Base-by-base conservation (phyloP, 2,888 invertebrate species). In the Liodrosophila aerea region DNA sequence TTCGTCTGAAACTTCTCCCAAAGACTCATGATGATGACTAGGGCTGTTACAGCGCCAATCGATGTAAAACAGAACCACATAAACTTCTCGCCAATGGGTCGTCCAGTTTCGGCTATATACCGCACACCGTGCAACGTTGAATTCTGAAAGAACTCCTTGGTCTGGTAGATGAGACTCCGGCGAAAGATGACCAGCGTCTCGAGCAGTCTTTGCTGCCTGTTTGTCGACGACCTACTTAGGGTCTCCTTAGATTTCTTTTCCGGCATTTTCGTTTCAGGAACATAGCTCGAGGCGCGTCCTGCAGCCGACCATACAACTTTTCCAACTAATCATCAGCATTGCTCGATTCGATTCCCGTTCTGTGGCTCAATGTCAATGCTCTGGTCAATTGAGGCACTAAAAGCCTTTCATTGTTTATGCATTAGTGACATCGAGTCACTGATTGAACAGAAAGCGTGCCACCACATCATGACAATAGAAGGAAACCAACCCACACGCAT, bases 1-100 rank as follows among this genome's bases (percentile, higher is more conserved):
- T 95, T 95, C 0, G 94, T 95, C 91, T 95, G 95, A 88, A 96
- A 96, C 88, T 95, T 95, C 78, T 94, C 93, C 95, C 95, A 95
- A 27, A 95, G 91, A 80, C 94, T 94, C 40, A 93, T 92, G 47
- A 96, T 95, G 62, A 95, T 95, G 36, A 94, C 93, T 65, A 93
- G 91, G 0, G 95, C 94, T 0, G 95, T 93, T 0, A 94, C 92
- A 0, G 94, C 92, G 0, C 95, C 95, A 43, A 92, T 90, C 5
- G 92, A 91, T 5, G 94, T 94, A 78, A 95, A 94, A 75, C 93
- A 92, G 84, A 95, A 94, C 96, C 96, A 96, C 92, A 94, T 93
- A 81, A 95, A 93, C 95, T 94, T 95, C 90, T 96, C 95, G 85
- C 93, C 93, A 87, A 94, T 93, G 1, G 95, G 95, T 41, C 95